phyloP scores from a whole-genome alignment of 2,888 invertebrate species.

The Eurytoma californica region DNA sequence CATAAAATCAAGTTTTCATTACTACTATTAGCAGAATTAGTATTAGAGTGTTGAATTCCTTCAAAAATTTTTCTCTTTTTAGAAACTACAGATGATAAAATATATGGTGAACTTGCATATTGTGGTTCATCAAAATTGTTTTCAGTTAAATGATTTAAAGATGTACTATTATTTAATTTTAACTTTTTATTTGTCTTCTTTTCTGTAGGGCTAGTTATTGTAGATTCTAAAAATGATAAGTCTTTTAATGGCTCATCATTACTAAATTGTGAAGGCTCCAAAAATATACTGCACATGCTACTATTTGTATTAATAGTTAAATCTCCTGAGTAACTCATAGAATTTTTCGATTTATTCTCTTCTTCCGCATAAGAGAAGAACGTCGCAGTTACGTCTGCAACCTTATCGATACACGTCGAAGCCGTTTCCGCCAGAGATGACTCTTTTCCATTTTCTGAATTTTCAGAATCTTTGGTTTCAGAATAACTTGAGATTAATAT shows the following conservation, averaged over 20 bases:
- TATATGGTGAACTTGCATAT: constrained; percentile 64
- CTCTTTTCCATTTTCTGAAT: constrained; percentile 35
- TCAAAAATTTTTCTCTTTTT: constrained; percentile 39
- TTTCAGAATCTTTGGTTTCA: constrained; percentile 49
- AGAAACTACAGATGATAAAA: background rate
- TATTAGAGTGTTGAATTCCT: background rate
- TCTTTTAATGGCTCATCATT: constrained; percentile 45
- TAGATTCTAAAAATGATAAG: constrained; percentile 57
- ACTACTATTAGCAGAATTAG: background rate
- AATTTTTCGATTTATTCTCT: constrained; percentile 12
- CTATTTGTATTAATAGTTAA: constrained; percentile 12
- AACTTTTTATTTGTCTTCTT: constrained; percentile 32
- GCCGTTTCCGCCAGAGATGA: constrained; percentile 11
- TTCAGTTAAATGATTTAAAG: constrained; percentile 27
- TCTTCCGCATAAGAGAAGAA: background rate
- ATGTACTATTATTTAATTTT: constrained; percentile 27
- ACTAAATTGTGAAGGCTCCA: constrained; percentile 60
- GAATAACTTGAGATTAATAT: constrained; percentile 51
- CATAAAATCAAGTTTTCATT: constrained; percentile 14
- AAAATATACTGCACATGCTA: constrained; percentile 63
- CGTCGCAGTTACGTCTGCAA: constrained; percentile 5
- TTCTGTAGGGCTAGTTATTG: constrained; percentile 20
- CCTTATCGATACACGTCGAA: constrained; percentile 11
- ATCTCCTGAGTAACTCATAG: constrained; percentile 2
- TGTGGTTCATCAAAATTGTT: constrained; percentile 57